Evolutionary conservation across 2,797 vertebrate genomes (phyloP).

Genomic region (Galaxias olidus): DNA sequence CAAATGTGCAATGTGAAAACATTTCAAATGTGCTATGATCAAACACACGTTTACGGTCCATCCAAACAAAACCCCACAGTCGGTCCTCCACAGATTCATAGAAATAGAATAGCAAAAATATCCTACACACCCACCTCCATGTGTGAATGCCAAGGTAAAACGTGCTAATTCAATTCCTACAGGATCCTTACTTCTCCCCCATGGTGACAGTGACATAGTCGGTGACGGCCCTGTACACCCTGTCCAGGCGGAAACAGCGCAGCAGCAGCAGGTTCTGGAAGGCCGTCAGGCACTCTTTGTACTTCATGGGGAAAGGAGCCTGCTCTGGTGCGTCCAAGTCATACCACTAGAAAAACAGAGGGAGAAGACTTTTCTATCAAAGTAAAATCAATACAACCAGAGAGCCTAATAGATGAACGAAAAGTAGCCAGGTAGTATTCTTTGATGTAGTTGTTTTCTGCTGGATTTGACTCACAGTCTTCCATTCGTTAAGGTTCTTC

Average conservation of each 20-base stretch:
- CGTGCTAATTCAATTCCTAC: not conserved
- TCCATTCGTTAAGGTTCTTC: conserved; percentile 77
- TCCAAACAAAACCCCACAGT: too few relatives aligned
- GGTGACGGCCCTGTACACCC: conserved; percentile 88
- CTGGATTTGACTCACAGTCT: conserved; percentile 75
- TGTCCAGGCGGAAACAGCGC: conserved; percentile 93
- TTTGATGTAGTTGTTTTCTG: not conserved
- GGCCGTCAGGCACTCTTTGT: conserved; percentile 71
- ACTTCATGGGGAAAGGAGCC: conserved; percentile 79
- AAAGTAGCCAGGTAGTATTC: not conserved
- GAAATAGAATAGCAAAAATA: too few relatives aligned
- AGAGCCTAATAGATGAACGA: too few relatives aligned
- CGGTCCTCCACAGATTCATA: too few relatives aligned
- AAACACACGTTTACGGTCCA: too few relatives aligned
- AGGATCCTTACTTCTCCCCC: conserved; percentile 86
- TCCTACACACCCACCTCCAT: too few relatives aligned
- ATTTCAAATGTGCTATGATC: too few relatives aligned
- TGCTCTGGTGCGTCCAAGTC: conserved; percentile 88
- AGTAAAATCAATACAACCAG: too few relatives aligned
- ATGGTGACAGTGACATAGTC: conserved; percentile 87
- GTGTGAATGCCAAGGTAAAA: not conserved
- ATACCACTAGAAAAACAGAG: conserved; percentile 81
- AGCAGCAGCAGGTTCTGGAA: conserved; percentile 93
- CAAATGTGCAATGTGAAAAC: too few relatives aligned
- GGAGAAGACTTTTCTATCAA: not conserved